Percentiles rank a stretch among this genome's conserved stretches.
Evolutionary conservation across 2,113 vertebrate species (phyloP).

Genomic region (Thunnus thynnus): DNA sequence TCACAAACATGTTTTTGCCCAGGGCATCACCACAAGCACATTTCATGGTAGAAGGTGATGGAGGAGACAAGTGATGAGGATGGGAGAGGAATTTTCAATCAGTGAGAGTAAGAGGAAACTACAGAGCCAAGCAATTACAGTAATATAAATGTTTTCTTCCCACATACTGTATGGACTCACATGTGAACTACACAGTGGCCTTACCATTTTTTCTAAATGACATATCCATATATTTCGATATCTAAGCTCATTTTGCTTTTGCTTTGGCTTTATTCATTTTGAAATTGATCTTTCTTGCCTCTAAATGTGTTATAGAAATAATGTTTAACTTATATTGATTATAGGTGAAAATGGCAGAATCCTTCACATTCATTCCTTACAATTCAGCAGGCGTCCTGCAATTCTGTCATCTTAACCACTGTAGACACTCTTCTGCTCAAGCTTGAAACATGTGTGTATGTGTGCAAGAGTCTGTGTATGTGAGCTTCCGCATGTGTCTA

Average conservation of each 20-base stretch:
- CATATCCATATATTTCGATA: too few relatives aligned
- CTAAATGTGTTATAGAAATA: not conserved
- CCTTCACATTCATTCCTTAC: constrained; percentile 31
- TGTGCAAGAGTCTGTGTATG: constrained; percentile 1
- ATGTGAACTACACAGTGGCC: not conserved
- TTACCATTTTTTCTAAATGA: too few relatives aligned
- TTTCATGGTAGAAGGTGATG: constrained; percentile 18
- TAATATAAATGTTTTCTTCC: not conserved
- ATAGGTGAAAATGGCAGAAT: constrained; percentile 26
- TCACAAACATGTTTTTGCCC: constrained; percentile 50
- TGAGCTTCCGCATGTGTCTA: constrained; percentile 8
- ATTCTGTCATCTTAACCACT: constrained; percentile 38
- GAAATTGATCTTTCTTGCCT: not conserved
- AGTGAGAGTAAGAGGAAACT: constrained; percentile 15
- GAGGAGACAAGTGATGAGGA: constrained; percentile 36
- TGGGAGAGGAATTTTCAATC: constrained; percentile 32
- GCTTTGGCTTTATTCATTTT: too few relatives aligned
- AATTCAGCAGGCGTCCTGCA: constrained; percentile 38
- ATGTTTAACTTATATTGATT: not conserved
- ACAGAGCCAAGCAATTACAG: not conserved
- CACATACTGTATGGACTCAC: not conserved
- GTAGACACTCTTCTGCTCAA: constrained; percentile 23
- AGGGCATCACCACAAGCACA: constrained; percentile 34
- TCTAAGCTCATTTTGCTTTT: too few relatives aligned
- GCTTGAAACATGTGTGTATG: constrained; percentile 1